Conservation (phyloP, 92 coral and sea anemone species). For the Muricea muricata region DNA sequence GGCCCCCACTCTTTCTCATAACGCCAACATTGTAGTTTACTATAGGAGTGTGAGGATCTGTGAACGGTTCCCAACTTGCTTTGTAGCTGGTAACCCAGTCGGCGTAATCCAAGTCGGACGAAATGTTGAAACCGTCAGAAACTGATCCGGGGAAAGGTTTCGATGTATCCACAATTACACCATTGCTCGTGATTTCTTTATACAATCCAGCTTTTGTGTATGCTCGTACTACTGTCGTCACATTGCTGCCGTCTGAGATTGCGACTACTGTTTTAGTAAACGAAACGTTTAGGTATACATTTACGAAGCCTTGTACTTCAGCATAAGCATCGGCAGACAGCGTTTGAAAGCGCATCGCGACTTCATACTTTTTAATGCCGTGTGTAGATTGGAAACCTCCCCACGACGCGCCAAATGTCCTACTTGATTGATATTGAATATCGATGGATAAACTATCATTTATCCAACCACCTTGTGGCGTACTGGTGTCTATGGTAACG, state of each 20-base stretch:
- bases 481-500: constrained; percentile 85
- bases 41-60: constrained; percentile 84
- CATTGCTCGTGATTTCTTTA: constrained; percentile 80
- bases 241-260: constrained; percentile 71
- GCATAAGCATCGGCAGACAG: not conserved
- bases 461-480: constrained; percentile 87
- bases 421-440: constrained; percentile 78
- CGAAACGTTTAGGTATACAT: constrained; percentile 63
- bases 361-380: constrained; percentile 81
- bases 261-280: constrained; percentile 67
- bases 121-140: constrained; percentile 65
- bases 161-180: constrained; percentile 78
- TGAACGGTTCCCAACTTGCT: constrained; percentile 87
- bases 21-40: constrained; percentile 78
- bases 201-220: constrained; percentile 87
- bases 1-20: constrained; percentile 70
- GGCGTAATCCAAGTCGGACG: constrained; percentile 74
- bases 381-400: too few relatives aligned
- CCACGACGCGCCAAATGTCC: constrained; percentile 72
- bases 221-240: constrained; percentile 71
- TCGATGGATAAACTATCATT: constrained; percentile 82
- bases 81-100: constrained; percentile 80
- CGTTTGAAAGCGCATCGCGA: constrained; percentile 69
- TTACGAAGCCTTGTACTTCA: constrained; percentile 57
- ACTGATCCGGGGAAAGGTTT: constrained; percentile 76